Evolutionary conservation across 2,797 vertebrate genomes (phyloP).

Genomic region (Gephyroberyx darwinii): DNA sequence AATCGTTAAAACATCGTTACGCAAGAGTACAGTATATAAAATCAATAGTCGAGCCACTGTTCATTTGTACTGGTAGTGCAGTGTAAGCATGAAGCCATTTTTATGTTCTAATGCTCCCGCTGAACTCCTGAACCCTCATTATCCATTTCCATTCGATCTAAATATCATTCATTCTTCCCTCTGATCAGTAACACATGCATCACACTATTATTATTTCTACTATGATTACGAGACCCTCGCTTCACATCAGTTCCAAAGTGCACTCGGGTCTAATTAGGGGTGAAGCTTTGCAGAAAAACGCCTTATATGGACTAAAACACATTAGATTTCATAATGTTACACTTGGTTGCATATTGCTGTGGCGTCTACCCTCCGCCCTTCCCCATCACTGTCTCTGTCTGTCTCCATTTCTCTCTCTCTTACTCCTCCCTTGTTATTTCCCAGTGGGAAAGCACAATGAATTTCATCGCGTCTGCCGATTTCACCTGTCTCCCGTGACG

Average conservation of each 20-base stretch:
- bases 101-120: conserved; percentile 64
- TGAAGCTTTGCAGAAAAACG: conserved; percentile 59
- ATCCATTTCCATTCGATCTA: conserved; percentile 59
- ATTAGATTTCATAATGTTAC: conserved; percentile 46
- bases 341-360: conserved; percentile 29
- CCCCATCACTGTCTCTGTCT: conserved; percentile 13
- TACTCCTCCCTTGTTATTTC: conserved; percentile 35
- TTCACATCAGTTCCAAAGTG: conserved; percentile 64
- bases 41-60: conserved; percentile 57
- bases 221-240: conserved; percentile 70
- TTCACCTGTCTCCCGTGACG: conserved; percentile 45
- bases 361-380: conserved; percentile 1
- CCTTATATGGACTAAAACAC: conserved; percentile 59
- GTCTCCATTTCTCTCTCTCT: conserved; percentile 22
- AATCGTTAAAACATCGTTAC: conserved; percentile 70
- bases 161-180: conserved; percentile 64
- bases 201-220: conserved; percentile 76
- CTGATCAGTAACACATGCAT: conserved; percentile 78
- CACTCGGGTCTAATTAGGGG: conserved; percentile 77
- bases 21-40: conserved; percentile 54
- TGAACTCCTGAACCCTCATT: conserved; percentile 83
- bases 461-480: conserved; percentile 26
- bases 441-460: conserved; percentile 38
- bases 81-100: conserved; percentile 46
- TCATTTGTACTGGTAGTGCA: conserved; percentile 49